phyloP scores from a whole-genome alignment of 1,140 invertebrate species.

The Holotrichia oblita region DNA sequence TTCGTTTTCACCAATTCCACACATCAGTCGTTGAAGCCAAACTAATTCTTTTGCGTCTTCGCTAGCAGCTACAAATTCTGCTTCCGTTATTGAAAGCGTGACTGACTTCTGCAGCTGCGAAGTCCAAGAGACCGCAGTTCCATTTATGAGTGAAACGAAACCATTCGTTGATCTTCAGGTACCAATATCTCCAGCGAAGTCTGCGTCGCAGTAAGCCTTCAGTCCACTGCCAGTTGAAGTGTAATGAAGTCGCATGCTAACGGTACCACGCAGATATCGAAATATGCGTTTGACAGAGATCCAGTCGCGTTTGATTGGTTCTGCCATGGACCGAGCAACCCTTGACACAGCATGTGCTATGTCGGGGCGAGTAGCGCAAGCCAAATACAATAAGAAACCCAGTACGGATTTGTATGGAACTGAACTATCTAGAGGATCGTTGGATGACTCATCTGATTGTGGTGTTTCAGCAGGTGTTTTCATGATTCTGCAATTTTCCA shows the following conservation, averaged over 20 bases:
- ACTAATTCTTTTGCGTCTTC: too few species aligned
- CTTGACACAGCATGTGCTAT: neutral
- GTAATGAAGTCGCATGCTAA: neutral
- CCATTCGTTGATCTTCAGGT: conserved; percentile 52
- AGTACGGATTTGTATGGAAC: too few species aligned
- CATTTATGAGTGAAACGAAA: conserved; percentile 49
- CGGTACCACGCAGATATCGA: neutral
- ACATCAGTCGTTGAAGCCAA: too few species aligned
- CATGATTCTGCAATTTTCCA: too few species aligned
- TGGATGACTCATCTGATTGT: too few species aligned
- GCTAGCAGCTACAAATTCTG: conserved; percentile 52
- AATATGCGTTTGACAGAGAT: neutral
- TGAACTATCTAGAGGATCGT: too few species aligned
- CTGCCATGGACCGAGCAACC: too few species aligned
- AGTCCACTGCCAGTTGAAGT: neutral
- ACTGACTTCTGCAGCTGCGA: conserved; percentile 56
- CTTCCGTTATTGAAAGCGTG: conserved; percentile 58
- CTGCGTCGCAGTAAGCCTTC: conserved; percentile 18
- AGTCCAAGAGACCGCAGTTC: conserved; percentile 56
- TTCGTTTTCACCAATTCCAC: too few species aligned
- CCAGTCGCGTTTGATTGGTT: neutral
- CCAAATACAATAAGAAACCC: neutral
- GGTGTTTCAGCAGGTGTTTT: too few species aligned
- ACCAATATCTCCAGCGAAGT: conserved; percentile 52
- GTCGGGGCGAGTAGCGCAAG: neutral